These are phyloP conservation scores for Microhierax caerulescens DNA, from an alignment of 2,797 vertebrate species.

Conservation along the genomic window DNA sequence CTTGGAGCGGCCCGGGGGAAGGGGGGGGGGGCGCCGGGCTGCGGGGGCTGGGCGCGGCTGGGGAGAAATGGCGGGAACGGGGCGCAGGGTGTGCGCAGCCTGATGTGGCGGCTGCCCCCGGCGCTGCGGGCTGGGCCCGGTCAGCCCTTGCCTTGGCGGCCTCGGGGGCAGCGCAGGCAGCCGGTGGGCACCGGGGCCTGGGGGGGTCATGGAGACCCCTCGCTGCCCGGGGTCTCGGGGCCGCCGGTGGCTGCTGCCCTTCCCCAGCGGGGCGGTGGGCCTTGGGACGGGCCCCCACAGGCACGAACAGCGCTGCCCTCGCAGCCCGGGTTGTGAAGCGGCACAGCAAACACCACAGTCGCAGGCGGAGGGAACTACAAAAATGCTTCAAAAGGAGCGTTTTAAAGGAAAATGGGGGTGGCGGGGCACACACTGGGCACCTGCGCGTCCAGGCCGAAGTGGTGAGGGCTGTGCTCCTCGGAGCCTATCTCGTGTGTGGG, in stretches of 20 bases:
- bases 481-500: too few species aligned
- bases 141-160: accelerated
- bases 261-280: background rate
- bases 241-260: accelerated
- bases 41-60: accelerated
- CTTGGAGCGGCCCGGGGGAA: background rate
- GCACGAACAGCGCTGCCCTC: too few species aligned
- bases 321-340: accelerated
- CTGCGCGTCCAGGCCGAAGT: background rate
- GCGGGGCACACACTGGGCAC: background rate
- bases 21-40: too few species aligned
- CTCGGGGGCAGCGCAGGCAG: too few species aligned
- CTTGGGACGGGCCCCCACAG: accelerated
- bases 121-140: background rate
- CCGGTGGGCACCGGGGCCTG: too few species aligned
- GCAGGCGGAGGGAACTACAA: accelerated
- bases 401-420: too few species aligned
- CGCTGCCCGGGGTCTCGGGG: background rate
- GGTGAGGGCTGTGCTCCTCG: background rate
- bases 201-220: accelerated
- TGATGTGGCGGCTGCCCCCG: too few species aligned
- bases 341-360: accelerated
- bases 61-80: background rate
- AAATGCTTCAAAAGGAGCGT: accelerated
- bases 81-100: too few species aligned